Evolutionary conservation across 2,797 vertebrate species (phyloP).

Genomic region (Chelmon rostratus): DNA sequence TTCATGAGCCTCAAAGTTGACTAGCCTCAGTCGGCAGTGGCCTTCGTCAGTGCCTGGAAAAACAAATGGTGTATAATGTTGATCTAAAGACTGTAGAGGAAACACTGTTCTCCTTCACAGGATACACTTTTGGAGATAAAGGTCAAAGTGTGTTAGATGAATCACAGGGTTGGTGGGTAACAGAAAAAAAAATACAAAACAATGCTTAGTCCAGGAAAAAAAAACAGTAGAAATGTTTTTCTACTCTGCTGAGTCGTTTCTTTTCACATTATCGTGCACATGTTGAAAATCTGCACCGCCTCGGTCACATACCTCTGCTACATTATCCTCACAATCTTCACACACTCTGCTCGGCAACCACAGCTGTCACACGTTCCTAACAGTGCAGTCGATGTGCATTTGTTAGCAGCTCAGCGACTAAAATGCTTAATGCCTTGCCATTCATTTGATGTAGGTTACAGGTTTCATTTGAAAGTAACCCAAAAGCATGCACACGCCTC

Average conservation of each 20-base stretch:
- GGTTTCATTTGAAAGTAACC: background rate
- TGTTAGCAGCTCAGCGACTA: background rate
- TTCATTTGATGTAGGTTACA: no score
- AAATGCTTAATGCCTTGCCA: no score
- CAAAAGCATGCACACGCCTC: background rate
- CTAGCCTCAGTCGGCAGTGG: conserved; percentile 52
- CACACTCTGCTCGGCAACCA: background rate
- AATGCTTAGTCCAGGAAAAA: background rate
- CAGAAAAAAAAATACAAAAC: background rate
- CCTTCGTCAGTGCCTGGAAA: background rate
- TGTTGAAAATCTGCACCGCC: background rate
- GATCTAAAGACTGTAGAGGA: background rate
- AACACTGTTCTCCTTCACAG: background rate
- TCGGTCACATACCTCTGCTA: conserved; percentile 1
- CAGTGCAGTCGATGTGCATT: background rate
- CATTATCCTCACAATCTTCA: background rate
- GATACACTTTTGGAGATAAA: background rate
- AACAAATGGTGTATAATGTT: background rate
- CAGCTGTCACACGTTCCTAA: background rate
- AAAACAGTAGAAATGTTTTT: background rate
- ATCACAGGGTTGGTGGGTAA: background rate
- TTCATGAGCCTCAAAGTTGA: conserved; percentile 65
- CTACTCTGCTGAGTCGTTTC: no score
- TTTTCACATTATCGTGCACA: background rate
- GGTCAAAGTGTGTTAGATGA: background rate